Percentiles rank a stretch among this genome's conserved stretches.
Evolutionary conservation across 1,140 invertebrate species (phyloP).

Genomic region (Drosophila orena): DNA sequence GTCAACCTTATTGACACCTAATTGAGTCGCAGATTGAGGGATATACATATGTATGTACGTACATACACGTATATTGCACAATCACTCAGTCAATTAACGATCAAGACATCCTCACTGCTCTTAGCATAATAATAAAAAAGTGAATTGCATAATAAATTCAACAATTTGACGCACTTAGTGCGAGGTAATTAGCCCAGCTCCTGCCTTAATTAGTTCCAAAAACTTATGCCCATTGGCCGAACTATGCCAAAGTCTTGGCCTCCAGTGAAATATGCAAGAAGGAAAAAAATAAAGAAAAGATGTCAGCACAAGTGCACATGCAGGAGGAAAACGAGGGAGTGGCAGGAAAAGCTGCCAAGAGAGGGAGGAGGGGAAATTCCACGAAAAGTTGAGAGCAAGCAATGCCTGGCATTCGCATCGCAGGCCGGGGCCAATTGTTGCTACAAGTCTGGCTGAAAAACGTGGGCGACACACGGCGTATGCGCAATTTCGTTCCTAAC

Average conservation of each 20-base stretch:
- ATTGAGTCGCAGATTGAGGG: conserved; percentile 50
- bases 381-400: conserved; percentile 22
- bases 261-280: background rate
- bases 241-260: conserved; percentile 23
- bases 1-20: conserved; percentile 61
- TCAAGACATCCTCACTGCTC: background rate
- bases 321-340: background rate
- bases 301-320: conserved; percentile 7
- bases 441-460: background rate
- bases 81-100: conserved; percentile 10
- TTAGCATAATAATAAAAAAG: background rate
- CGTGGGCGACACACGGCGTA: conserved; percentile 35
- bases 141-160: background rate
- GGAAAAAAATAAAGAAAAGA: background rate
- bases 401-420: conserved; percentile 38
- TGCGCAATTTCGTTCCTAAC: conserved; percentile 40
- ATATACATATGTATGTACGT: too few species aligned
- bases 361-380: conserved; percentile 2
- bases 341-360: background rate
- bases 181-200: conserved; percentile 25
- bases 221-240: conserved; percentile 18
- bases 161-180: conserved; percentile 20
- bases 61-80: too few species aligned
- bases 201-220: conserved; percentile 13
- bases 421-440: conserved; percentile 11